These are phyloP conservation scores for Leptinotarsa defecta DNA, from an alignment of 1,140 invertebrate species.

Conservation along the genomic window DNA sequence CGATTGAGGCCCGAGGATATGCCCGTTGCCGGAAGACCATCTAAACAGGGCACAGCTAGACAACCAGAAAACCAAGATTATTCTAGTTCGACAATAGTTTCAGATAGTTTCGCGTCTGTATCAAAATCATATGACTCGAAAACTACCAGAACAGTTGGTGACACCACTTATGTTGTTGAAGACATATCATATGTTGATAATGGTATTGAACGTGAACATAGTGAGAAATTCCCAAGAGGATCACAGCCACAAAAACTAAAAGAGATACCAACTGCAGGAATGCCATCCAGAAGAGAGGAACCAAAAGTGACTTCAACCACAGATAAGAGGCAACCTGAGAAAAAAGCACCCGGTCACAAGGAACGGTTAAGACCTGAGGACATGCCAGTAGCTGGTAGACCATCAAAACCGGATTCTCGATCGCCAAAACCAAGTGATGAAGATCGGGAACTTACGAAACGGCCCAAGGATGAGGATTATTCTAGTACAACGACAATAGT, in stretches of 20 bases:
- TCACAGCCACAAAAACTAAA: neutral
- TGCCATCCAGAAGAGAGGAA: slow-evolving; percentile 6
- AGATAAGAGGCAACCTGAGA: slow-evolving; percentile 4
- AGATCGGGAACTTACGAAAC: neutral
- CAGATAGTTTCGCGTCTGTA: neutral
- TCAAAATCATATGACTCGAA: slow-evolving; percentile 3
- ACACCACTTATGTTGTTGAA: neutral
- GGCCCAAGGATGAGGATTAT: neutral
- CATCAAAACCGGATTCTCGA: neutral
- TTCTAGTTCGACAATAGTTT: neutral
- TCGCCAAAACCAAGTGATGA: neutral
- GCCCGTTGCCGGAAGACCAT: slow-evolving; percentile 6
- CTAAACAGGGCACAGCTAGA: neutral
- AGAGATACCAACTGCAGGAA: slow-evolving; percentile 8
- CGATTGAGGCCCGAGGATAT: slow-evolving; percentile 6
- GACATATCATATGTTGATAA: neutral
- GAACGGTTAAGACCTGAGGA: neutral
- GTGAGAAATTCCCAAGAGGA: neutral
- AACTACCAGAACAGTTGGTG: neutral
- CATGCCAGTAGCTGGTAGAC: slow-evolving; percentile 15
- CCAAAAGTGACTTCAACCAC: neutral
- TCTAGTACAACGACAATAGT: neutral
- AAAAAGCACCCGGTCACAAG: neutral
- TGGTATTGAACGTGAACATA: neutral
- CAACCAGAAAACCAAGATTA: neutral